Evolutionary conservation across 2,113 vertebrate genomes (phyloP), one percentile per base, ranked within the genome.

Genomic region (Nestor notabilis): DNA sequence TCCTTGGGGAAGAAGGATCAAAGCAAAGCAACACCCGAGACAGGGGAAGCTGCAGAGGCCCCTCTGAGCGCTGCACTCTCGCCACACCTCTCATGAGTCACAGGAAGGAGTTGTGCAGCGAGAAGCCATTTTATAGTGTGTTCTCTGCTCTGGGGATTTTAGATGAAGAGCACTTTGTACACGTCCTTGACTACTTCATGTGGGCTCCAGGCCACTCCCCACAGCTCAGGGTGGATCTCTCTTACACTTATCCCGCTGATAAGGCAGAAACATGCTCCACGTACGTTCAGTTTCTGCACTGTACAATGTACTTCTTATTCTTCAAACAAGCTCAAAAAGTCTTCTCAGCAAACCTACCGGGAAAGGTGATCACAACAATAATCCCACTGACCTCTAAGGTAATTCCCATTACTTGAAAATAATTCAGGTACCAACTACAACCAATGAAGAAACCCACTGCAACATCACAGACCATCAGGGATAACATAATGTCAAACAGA

Each of bases 21-120:
- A 72, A n/a, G 11, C 27, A 60, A 64, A 84, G 66, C 69, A 71
- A 52, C 5, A 50, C 12, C 37, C 21, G 0, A 71, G 50, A 74
- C 1, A 21, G 24, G 37, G 33, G 53, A 91, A 83, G 29, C 5
- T 43, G 33, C 1, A 91, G 68, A 72, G 39, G 47, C 55, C 71
- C 71, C 76, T 86, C 43, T 29, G 63, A 88, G 69, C 7, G 11
- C 63, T 13, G 41, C 37, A 19, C 82, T 93, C 58, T 39, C 23
- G 33, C 84, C 87, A 94, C 87, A 91, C 41, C 75, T 83, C 46
- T 74, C 44, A 52, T 44, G 56, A 96, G 87, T 83, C 92, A 84
- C 78, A 66, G 63, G 37, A 35, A 87, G 80, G 39, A 69, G 75
- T 1, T 0, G 4, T 60, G 70, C 89, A 29, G 1, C 41, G 44